Base-by-base conservation (phyloP, 2,888 invertebrate species). In the Bellardia pandia region DNA sequence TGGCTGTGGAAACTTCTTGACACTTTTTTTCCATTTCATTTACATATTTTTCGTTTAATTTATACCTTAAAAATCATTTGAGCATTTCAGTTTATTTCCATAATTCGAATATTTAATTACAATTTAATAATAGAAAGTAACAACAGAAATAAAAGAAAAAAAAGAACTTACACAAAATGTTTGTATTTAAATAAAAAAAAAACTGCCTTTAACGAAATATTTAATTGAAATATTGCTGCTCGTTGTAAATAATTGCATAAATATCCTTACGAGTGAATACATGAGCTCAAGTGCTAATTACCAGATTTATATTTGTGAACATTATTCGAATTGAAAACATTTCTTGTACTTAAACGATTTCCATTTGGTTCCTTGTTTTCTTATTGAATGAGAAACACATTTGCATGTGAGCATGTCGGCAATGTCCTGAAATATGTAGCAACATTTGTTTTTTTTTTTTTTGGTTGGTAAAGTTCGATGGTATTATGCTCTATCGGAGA, bases 271-370 rank as follows among this genome's bases (percentile, higher is more conserved):
- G 64, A 64, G 7, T 33, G 53, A 64, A 45, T 45, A 72, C 60
- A 81, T 64, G 37, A 37, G 72, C 66, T 72, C 16, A 79, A 75
- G 51, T 76, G 33, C 76, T 66, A 79, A 86, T 86, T 80, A 71
- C 71, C 30, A 60, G 64, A 71, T 79, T 62, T 64, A 83, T 80
- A 76, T 83, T 82, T 74, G 81, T 78, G 68, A 86, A 86, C 48
- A 86, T 86, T 86, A 77, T 77, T 66, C 51, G 66, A 86, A 86
- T 53, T 77, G 77, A 78, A 86, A 42, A 51, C 51, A 86, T 74
- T 86, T 77, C 68, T 82, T 69, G 60, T 76, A 42, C 14, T 77
- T 69, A 40, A 62, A 84, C 78, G 62, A 62, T 66, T 58, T 71
- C 30, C 11, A 64, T 53, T 64, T 78, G 74, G 48, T 40, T 62